These are phyloP conservation scores for Linnaemya vulpina DNA, from an alignment of 2,888 invertebrate species.

Conservation along the genomic window DNA sequence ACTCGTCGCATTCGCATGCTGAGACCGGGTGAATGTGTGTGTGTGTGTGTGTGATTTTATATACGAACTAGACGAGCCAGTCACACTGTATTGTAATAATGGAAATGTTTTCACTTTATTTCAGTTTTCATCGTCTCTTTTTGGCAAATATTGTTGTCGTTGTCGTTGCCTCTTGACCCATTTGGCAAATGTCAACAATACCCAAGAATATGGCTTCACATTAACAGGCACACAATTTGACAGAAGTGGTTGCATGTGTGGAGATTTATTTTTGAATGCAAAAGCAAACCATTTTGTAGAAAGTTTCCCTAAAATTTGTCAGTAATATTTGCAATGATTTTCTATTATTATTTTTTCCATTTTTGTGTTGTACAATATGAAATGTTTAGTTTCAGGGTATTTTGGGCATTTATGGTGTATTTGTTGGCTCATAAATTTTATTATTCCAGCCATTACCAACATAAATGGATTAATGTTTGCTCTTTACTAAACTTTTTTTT, in stretches of 20 bases:
- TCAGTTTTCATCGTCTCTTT: constrained; percentile 27
- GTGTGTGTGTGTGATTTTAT: neutral
- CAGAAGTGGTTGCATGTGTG: neutral
- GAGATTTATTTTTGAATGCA: neutral
- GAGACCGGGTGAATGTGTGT: neutral
- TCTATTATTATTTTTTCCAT: no score
- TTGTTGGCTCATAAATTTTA: neutral
- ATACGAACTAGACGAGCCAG: neutral
- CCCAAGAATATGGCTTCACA: constrained; percentile 36
- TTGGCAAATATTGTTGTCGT: constrained; percentile 69
- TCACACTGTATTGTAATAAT: constrained; percentile 2
- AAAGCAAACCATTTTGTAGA: constrained; percentile 5
- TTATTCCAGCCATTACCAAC: no score
- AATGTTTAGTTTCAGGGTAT: neutral
- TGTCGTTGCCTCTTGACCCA: constrained; percentile 73
- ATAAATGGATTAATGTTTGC: no score
- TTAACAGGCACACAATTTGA: constrained; percentile 41
- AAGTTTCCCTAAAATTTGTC: constrained; percentile 5
- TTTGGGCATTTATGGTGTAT: no score
- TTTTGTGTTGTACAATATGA: neutral
- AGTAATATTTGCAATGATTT: constrained; percentile 28
- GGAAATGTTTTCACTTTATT: constrained; percentile 57
- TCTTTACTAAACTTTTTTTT: no score
- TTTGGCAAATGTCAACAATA: constrained; percentile 69
- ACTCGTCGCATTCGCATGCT: neutral